phyloP scores from a whole-genome alignment of 2,797 vertebrate species.

The Pseudochromis fuscus region DNA sequence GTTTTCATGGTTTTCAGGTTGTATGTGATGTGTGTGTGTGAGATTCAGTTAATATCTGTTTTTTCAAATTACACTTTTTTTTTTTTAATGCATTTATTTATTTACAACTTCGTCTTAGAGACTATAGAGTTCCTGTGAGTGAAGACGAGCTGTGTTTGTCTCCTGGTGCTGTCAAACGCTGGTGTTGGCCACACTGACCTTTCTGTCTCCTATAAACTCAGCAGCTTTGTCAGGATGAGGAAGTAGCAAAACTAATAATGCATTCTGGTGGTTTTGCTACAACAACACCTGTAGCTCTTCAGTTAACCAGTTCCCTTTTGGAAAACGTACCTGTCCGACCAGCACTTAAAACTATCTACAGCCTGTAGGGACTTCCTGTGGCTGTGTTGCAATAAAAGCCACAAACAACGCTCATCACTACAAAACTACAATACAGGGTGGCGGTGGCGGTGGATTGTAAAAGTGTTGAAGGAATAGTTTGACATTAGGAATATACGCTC shows the following conservation, averaged over 20 bases:
- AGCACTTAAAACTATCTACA: not conserved
- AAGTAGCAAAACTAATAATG: conserved; percentile 15
- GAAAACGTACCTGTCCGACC: not conserved
- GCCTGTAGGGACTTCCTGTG: conserved; percentile 28
- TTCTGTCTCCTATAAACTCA: not conserved
- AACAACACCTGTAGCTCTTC: not conserved
- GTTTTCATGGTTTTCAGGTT: conserved; percentile 27
- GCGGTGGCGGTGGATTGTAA: not conserved
- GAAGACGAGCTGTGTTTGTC: not conserved
- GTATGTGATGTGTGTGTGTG: not conserved
- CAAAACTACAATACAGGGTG: not conserved
- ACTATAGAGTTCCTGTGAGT: not conserved
- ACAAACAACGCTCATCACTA: not conserved
- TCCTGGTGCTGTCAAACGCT: not conserved
- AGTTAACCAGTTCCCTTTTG: conserved; percentile 24
- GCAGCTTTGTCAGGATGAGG: conserved; percentile 17
- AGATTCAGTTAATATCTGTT: not conserved
- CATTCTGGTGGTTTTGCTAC: not conserved
- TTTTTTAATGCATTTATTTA: too few relatives aligned
- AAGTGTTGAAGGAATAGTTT: not conserved
- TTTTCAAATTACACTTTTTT: not conserved
- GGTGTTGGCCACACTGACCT: too few relatives aligned
- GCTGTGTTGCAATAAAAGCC: conserved; percentile 50
- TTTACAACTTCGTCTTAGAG: too few relatives aligned
- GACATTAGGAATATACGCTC: too few relatives aligned